Base-by-base conservation (phyloP, 2,888 invertebrate genomes). In the Brenthis daphne region DNA sequence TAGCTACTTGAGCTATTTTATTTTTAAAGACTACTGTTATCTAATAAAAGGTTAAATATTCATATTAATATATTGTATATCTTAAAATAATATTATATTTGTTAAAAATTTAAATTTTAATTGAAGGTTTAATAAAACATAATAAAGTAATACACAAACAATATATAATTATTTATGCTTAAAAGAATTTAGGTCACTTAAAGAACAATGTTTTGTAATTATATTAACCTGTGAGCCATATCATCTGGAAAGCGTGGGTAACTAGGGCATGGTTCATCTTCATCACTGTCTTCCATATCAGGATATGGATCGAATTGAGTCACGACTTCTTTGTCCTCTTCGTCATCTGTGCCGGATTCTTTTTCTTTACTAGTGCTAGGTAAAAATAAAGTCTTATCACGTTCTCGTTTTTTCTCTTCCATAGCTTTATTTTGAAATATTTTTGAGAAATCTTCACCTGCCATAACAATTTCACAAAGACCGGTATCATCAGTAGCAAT, bases 401-500 rank as follows among this genome's bases (percentile, higher is more conserved):
- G 82, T 69, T 87, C 82, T 70, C 85, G 81, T 75, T 85, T 87
- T 76, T 82, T 88, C 77, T 90, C 89, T 82, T 92, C 87, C 73
- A 91, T 80, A 77, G 87, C 89, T 77, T 86, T 89, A 76, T 86
- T 87, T 83, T 89, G 90, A 76, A 93, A 91, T 67, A 92, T 85
- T 85, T 92, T 93, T 67, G 96, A 96, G 77, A 96, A 94, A 87
- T 97, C 95, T 84, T 98, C 97, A 66, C 96, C 96, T 48, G 96
- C 94, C 96, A 98, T 98, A 65, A 98, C 96, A 80, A 96, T 95
- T 87, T 99, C 98, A 87, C 98, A 98, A 94, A 98, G 96, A 68
- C 98, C 97, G 78, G 98, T 98, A 88, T 99, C 98, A 91, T 99
- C 99, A 29, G 98, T 97, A 33, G 98, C 97, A 82, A 99, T 97